Evolutionary conservation across 2,888 invertebrate genomes (phyloP).

Genomic region (Scrobipalpa atriplicella): DNA sequence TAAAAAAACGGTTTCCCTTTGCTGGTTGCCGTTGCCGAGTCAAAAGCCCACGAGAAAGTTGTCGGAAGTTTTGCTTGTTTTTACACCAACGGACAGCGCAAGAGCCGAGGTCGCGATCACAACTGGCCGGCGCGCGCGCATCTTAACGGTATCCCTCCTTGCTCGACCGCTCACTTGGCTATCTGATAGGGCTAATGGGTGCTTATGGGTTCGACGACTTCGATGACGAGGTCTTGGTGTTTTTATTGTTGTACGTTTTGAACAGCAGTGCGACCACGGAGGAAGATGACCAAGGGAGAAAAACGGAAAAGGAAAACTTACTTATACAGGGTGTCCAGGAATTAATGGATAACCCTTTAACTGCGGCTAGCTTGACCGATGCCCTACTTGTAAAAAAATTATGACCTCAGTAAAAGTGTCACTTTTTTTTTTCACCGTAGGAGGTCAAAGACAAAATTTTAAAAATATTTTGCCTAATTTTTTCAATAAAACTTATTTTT

Average conservation of each 20-base stretch:
- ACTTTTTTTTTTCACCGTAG: too few relatives aligned
- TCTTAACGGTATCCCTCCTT: constrained; percentile 56
- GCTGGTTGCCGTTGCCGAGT: not conserved
- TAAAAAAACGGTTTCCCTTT: not conserved
- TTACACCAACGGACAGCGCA: constrained; percentile 10
- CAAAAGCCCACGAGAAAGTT: constrained; percentile 25
- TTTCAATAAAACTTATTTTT: too few relatives aligned
- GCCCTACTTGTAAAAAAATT: too few relatives aligned
- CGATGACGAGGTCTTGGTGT: not conserved
- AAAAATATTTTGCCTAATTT: too few relatives aligned
- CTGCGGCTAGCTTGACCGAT: too few relatives aligned
- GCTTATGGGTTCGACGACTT: not conserved
- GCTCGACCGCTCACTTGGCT: constrained; percentile 31
- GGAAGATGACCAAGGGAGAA: too few relatives aligned
- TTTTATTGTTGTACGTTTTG: not conserved
- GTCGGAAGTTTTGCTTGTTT: constrained; percentile 15
- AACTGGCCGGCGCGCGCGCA: constrained; percentile 34
- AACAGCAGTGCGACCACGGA: not conserved
- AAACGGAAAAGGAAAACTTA: too few relatives aligned
- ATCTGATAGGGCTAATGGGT: not conserved
- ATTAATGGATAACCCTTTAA: too few relatives aligned
- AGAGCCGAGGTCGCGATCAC: constrained; percentile 33
- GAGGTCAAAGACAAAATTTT: too few relatives aligned
- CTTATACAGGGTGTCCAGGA: too few relatives aligned
- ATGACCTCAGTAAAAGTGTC: too few relatives aligned